These are phyloP conservation scores for Agonum fuliginosum DNA, from an alignment of 2,888 invertebrate species.

Conservation along the genomic window DNA sequence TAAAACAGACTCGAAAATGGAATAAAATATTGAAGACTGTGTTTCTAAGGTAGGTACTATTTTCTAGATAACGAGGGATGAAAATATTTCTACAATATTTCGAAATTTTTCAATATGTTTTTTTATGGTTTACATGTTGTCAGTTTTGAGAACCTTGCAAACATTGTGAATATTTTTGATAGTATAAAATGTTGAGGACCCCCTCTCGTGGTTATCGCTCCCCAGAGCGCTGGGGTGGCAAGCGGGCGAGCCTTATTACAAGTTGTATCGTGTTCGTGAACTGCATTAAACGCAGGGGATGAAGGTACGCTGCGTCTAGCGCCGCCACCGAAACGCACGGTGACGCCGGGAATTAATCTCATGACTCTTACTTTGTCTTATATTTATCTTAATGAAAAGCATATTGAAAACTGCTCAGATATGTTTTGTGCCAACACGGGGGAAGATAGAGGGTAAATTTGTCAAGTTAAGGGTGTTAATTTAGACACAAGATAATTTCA, in stretches of 20 bases:
- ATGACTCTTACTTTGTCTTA: constrained; percentile 10
- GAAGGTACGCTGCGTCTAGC: not conserved
- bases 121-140: too few species aligned
- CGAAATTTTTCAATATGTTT: too few species aligned
- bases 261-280: constrained; percentile 31
- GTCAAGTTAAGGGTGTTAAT: too few species aligned
- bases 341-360: constrained; percentile 14
- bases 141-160: not conserved
- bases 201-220: not conserved
- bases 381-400: constrained; percentile 4
- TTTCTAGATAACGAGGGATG: too few species aligned
- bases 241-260: constrained; percentile 32
- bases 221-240: not conserved
- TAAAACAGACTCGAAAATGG: too few species aligned
- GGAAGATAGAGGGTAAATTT: too few species aligned
- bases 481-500: too few species aligned
- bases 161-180: not conserved
- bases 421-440: too few species aligned
- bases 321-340: constrained; percentile 4
- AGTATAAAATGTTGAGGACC: not conserved
- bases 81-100: too few species aligned
- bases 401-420: constrained; percentile 34
- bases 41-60: too few species aligned
- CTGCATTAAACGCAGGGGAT: constrained; percentile 8
- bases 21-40: too few species aligned